A percentile compares a stretch with the other conserved stretches of the same genome.
phyloP scores from a whole-genome alignment of 92 coral and sea anemone species.

The Zoanthus gigantus region DNA sequence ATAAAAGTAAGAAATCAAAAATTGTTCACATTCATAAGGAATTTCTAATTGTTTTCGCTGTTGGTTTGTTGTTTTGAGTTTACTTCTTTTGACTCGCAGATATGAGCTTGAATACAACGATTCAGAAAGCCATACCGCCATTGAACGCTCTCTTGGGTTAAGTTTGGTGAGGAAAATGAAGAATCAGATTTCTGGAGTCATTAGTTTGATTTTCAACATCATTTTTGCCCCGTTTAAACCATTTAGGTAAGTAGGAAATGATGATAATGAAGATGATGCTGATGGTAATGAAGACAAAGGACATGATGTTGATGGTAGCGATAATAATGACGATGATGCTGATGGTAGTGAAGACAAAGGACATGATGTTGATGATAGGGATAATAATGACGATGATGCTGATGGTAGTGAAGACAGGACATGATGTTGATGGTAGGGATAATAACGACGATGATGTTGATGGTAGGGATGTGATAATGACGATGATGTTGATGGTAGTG shows the following conservation, averaged over 20 bases:
- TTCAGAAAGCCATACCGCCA: constrained; percentile 88
- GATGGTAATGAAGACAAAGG: background rate
- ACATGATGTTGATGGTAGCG: background rate
- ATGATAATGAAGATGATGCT: background rate
- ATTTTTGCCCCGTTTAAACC: constrained; percentile 98
- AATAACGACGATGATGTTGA: background rate
- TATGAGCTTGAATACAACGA: constrained; percentile 89
- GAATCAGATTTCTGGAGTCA: constrained; percentile 92
- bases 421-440: background rate
- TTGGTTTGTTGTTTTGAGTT: background rate
- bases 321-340: background rate
- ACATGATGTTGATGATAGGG: background rate
- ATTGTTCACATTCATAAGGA: too few species aligned
- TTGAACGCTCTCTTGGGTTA: constrained; percentile 95
- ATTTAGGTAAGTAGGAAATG: constrained; percentile 74
- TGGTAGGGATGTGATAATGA: background rate
- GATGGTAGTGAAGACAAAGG: background rate
- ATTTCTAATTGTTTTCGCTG: too few species aligned
- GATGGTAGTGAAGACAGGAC: background rate
- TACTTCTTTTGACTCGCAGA: constrained; percentile 44
- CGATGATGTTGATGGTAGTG: background rate
- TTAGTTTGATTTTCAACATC: constrained; percentile 89
- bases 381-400: background rate
- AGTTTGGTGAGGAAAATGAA: constrained; percentile 86
- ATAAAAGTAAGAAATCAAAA: too few species aligned